A percentile compares a stretch with the other conserved stretches of the same genome.
Evolutionary conservation across 2,113 vertebrate genomes (phyloP).

Genomic region (Tachuris rubrigastra): DNA sequence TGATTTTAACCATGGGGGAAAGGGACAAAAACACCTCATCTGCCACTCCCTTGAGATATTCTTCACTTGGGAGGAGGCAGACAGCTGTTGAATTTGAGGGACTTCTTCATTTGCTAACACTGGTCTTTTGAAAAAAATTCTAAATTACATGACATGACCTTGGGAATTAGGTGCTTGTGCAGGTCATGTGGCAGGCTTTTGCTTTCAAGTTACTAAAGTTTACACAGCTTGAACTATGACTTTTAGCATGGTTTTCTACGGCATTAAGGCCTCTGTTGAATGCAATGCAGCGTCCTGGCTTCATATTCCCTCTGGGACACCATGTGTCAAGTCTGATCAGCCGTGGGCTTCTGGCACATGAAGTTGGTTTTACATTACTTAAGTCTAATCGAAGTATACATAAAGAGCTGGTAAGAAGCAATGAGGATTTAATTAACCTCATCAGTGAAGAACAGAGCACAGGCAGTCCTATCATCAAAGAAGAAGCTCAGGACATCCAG

Average conservation of each 20-base stretch:
- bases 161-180: not conserved
- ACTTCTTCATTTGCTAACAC: not conserved
- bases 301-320: not conserved
- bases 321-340: fast-evolving
- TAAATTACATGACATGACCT: not conserved
- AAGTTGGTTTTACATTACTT: not conserved
- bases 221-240: not conserved
- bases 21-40: not conserved
- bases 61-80: not conserved
- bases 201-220: not conserved
- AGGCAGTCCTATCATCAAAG: not conserved
- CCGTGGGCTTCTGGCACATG: not conserved
- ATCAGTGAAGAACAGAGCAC: not conserved
- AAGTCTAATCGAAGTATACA: not conserved
- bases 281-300: not conserved
- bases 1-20: not conserved
- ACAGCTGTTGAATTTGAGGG: not conserved
- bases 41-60: not conserved
- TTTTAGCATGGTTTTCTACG: not conserved
- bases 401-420: not conserved
- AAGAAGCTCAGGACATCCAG: not conserved
- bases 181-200: not conserved
- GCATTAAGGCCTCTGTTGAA: not conserved
- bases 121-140: not conserved
- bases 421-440: not conserved